These are phyloP conservation scores for Mormoops blainvillei DNA, from an alignment of 2,113 vertebrate species.

Conservation along the genomic window DNA sequence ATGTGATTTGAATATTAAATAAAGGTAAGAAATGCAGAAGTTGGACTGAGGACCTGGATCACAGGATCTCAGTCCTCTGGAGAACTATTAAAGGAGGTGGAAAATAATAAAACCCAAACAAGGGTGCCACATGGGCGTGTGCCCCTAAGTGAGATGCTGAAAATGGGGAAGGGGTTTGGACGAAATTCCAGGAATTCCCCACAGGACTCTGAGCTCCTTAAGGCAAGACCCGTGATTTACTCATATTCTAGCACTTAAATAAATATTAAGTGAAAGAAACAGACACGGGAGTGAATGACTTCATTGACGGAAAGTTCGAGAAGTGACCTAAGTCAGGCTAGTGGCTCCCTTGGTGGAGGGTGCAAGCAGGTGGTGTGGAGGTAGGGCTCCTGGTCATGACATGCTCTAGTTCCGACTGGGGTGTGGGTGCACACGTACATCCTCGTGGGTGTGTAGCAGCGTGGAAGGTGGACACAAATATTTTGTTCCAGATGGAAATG, in stretches of 20 bases:
- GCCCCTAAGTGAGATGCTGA: not conserved
- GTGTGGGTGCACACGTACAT: rapidly evolving
- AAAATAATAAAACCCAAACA: not conserved
- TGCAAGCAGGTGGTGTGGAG: not conserved
- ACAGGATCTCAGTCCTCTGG: not conserved
- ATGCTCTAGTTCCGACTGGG: not conserved
- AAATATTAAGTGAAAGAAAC: not conserved
- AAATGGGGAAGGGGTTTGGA: not conserved
- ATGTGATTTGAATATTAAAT: not conserved
- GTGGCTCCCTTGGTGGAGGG: not conserved
- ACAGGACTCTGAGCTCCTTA: not conserved
- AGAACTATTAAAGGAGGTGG: not conserved
- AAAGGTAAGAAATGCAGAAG: not conserved
- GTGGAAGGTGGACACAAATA: too few relatives aligned
- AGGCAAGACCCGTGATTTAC: not conserved
- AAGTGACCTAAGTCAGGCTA: not conserved
- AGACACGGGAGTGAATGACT: not conserved
- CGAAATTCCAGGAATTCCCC: not conserved
- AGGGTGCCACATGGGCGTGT: too few relatives aligned
- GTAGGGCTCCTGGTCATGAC: not conserved
- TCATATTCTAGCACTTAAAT: not conserved
- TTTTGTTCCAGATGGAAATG: not conserved
- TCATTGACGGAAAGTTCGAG: not conserved
- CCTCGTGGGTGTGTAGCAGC: not conserved
- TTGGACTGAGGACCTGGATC: not conserved